Evolutionary conservation across 2,797 vertebrate genomes (phyloP).

Genomic region (Selene dorsalis): DNA sequence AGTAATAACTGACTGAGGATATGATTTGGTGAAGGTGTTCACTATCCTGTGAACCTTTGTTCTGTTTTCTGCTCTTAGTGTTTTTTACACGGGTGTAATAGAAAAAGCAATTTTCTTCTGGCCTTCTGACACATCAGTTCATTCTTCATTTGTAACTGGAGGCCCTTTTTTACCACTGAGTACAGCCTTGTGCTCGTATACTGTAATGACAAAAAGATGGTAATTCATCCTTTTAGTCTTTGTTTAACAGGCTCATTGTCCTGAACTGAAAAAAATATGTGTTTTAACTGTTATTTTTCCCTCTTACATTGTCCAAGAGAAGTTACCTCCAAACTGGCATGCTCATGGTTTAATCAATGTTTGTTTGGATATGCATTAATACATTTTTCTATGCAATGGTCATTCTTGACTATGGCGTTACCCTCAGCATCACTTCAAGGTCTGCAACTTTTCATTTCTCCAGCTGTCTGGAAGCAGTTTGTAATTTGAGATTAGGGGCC

Average conservation of each 20-base stretch:
- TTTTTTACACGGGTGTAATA: background rate
- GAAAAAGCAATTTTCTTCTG: background rate
- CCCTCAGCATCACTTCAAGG: background rate
- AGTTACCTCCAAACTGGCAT: background rate
- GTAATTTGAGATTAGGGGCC: conserved; percentile 70
- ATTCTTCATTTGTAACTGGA: background rate
- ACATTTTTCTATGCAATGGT: background rate
- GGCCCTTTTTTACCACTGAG: background rate
- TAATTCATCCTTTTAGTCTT: background rate
- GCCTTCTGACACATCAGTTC: background rate
- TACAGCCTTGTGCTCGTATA: background rate
- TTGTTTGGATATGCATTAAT: conserved; percentile 13
- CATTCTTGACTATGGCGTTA: background rate
- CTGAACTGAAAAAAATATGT: no score
- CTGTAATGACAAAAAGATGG: background rate
- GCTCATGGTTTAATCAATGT: conserved; percentile 17
- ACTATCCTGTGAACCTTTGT: conserved; percentile 1
- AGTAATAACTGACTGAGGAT: background rate
- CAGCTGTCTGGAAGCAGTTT: conserved; percentile 34
- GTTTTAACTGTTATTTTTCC: background rate
- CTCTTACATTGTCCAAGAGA: background rate
- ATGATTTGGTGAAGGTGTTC: background rate
- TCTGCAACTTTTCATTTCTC: conserved; percentile 40
- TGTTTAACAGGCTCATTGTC: background rate
- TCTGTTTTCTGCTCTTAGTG: background rate